Percentiles rank a stretch among this genome's conserved stretches.
phyloP scores from a whole-genome alignment of 2,113 vertebrate genomes.

The Tenebrosternarchus preto region DNA sequence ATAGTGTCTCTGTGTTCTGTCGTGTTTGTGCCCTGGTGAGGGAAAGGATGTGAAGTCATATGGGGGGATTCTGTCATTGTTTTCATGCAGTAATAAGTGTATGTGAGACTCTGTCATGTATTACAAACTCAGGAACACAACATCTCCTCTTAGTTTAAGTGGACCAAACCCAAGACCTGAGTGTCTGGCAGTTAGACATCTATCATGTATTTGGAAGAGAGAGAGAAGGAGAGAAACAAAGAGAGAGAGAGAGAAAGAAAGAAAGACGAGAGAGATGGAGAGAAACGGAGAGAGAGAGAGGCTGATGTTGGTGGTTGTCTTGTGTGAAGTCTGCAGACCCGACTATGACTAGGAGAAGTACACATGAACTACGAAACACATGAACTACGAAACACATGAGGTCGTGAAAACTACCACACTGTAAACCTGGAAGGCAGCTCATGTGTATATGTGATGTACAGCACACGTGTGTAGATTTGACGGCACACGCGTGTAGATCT shows the following conservation, averaged over 20 bases:
- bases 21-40: slow-evolving; percentile 32
- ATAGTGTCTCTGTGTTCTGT: slow-evolving; percentile 37
- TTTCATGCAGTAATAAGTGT: neutral
- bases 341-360: slow-evolving; percentile 17
- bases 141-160: slow-evolving; percentile 14
- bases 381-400: too few relatives aligned
- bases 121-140: slow-evolving; percentile 12
- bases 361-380: too few relatives aligned
- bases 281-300: neutral
- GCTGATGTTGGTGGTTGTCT: too few relatives aligned
- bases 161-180: neutral
- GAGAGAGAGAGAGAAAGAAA: neutral
- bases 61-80: neutral
- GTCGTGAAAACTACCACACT: neutral
- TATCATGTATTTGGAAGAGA: slow-evolving; percentile 1
- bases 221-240: too few relatives aligned
- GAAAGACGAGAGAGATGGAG: neutral
- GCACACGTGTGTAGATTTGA: neutral
- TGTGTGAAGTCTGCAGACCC: neutral
- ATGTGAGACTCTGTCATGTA: neutral
- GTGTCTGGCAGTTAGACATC: slow-evolving; percentile 19
- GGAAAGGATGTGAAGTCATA: slow-evolving; percentile 36
- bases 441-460: too few relatives aligned
- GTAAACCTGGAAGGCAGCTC: neutral
- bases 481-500: neutral